These are phyloP conservation scores for Bos indicus DNA, from an alignment of 2,113 vertebrate species.

Conservation along the genomic window DNA sequence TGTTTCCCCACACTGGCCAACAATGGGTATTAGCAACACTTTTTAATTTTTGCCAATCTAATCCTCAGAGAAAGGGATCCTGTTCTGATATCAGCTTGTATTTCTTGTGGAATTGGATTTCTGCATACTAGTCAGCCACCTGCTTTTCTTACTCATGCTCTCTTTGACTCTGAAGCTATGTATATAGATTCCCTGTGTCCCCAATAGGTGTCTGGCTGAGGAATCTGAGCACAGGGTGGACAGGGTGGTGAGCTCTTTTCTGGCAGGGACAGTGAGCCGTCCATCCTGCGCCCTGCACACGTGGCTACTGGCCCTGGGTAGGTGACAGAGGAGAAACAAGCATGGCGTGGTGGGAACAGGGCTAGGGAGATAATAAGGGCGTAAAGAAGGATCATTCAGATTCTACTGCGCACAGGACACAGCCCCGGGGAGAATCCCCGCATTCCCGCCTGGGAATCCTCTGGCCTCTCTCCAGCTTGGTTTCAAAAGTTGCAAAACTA, in stretches of 20 bases:
- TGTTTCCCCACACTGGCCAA: neutral
- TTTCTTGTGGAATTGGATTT: neutral
- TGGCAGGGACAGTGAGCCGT: neutral
- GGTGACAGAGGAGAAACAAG: neutral
- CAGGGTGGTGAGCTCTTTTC: neutral
- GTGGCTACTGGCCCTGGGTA: neutral
- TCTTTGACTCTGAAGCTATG: neutral
- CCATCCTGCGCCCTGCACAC: neutral
- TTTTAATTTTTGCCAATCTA: neutral
- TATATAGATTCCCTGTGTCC: neutral
- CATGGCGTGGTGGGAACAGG: neutral
- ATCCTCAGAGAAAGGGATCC: neutral
- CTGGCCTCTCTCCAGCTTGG: neutral
- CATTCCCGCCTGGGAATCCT: neutral
- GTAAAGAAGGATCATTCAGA: neutral
- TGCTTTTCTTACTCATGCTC: neutral
- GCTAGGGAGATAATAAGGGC: neutral
- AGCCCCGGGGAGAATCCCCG: neutral
- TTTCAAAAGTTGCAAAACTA: neutral
- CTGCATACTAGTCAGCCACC: neutral
- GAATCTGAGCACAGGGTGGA: neutral
- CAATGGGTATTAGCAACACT: neutral
- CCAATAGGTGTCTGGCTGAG: neutral
- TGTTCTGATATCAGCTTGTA: neutral
- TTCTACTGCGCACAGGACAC: accelerated